Evolutionary conservation across 2,797 vertebrate species (phyloP).

Genomic region (Enteromius afrohamiltoni): DNA sequence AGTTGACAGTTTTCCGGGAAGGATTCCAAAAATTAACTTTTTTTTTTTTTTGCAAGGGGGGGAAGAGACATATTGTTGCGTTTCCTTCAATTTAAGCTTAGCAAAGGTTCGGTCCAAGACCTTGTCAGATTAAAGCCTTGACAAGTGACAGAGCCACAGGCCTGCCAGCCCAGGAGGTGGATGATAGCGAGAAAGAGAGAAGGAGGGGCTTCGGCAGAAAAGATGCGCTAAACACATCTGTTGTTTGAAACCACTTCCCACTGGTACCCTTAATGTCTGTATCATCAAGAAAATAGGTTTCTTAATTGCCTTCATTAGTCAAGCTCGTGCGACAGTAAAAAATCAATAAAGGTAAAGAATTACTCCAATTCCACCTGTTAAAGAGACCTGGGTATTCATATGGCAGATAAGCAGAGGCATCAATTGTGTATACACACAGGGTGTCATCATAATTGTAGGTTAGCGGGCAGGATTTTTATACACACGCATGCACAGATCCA

Average conservation of each 20-base stretch:
- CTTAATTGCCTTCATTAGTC: constrained; percentile 68
- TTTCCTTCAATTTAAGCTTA: constrained; percentile 44
- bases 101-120: constrained; percentile 44
- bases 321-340: constrained; percentile 62
- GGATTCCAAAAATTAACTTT: constrained; percentile 34
- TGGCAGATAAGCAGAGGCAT: constrained; percentile 51
- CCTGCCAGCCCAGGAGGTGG: constrained; percentile 26
- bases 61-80: constrained; percentile 39
- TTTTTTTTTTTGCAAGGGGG: background rate
- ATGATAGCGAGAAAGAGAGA: constrained; percentile 15
- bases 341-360: constrained; percentile 67
- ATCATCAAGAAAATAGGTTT: constrained; percentile 65
- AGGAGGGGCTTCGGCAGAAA: constrained; percentile 39
- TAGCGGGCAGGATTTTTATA: constrained; percentile 35
- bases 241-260: constrained; percentile 62
- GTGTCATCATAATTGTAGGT: constrained; percentile 49
- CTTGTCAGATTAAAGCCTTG: constrained; percentile 51
- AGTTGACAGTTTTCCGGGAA: constrained; percentile 44
- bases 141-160: constrained; percentile 36
- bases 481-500: constrained; percentile 5
- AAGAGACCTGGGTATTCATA: constrained; percentile 52
- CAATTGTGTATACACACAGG: constrained; percentile 38
- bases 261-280: constrained; percentile 66
- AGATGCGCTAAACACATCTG: constrained; percentile 62
- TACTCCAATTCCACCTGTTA: constrained; percentile 61